These are phyloP conservation scores for Syndactyla subalaris DNA, from an alignment of 2,797 vertebrate genomes.

Conservation along the genomic window DNA sequence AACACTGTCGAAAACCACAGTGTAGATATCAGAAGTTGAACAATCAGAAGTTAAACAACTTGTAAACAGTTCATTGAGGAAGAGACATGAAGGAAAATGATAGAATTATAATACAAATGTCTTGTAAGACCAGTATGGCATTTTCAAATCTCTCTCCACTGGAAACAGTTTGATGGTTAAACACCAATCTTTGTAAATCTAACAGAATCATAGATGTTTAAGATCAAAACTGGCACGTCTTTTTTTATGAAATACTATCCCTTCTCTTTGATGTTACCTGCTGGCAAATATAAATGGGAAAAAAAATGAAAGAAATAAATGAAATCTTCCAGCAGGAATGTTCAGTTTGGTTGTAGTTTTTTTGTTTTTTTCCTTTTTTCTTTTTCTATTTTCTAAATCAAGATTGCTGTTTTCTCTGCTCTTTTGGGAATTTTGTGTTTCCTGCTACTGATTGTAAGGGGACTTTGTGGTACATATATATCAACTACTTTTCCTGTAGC, in stretches of 20 bases:
- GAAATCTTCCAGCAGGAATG: neutral
- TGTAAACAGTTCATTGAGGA: neutral
- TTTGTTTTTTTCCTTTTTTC: neutral
- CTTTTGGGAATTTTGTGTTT: neutral
- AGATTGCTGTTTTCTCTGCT: neutral
- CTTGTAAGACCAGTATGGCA: neutral
- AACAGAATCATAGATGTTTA: neutral
- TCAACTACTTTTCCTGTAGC: neutral
- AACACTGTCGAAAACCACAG: neutral
- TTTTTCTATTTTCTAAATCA: neutral
- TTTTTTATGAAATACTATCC: neutral
- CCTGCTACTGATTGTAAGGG: neutral
- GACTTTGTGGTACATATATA: neutral
- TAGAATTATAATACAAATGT: neutral
- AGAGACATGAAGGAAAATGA: neutral
- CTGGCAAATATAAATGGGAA: neutral
- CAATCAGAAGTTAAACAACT: neutral
- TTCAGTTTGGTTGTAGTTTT: neutral
- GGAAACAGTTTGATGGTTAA: neutral
- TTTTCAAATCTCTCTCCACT: neutral
- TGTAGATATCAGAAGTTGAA: neutral
- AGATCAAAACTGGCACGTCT: neutral
- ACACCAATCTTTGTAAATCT: neutral
- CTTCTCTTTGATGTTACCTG: neutral
- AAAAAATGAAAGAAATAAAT: neutral